phyloP scores from a whole-genome alignment of 2,797 vertebrate species.

The Pachyuromys duprasi region DNA sequence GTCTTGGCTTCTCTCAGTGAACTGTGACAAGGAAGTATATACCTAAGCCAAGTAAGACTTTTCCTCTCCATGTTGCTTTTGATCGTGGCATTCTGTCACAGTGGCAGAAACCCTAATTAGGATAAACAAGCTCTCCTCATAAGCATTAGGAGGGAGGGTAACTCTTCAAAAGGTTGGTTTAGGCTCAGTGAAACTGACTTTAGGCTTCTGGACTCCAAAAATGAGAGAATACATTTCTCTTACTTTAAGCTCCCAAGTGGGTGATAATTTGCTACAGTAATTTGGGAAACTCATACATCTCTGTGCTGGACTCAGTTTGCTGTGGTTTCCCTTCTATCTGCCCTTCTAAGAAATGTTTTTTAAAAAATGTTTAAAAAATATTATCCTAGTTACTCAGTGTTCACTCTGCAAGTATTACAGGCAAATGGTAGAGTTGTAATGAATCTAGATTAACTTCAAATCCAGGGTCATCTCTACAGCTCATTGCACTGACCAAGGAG shows the following conservation, averaged over 20 bases:
- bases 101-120: neutral
- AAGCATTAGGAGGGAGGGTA: neutral
- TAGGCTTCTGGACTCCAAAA: slow-evolving; percentile 16
- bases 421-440: neutral
- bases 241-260: neutral
- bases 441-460: slow-evolving; percentile 35
- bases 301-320: slow-evolving; percentile 20
- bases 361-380: too few relatives aligned
- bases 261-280: neutral
- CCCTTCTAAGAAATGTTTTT: slow-evolving; percentile 19
- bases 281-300: neutral
- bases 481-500: neutral
- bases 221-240: neutral
- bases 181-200: slow-evolving; percentile 15
- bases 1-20: neutral
- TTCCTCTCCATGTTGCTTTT: neutral
- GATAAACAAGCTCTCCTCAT: neutral
- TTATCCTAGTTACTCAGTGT: neutral
- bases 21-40: neutral
- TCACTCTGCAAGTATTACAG: neutral
- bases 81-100: neutral
- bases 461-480: neutral
- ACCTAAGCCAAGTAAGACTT: neutral
- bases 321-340: neutral
- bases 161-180: slow-evolving; percentile 38